Evolutionary conservation across 2,888 invertebrate genomes (phyloP).

Genomic region (Teleogryllus oceanicus): DNA sequence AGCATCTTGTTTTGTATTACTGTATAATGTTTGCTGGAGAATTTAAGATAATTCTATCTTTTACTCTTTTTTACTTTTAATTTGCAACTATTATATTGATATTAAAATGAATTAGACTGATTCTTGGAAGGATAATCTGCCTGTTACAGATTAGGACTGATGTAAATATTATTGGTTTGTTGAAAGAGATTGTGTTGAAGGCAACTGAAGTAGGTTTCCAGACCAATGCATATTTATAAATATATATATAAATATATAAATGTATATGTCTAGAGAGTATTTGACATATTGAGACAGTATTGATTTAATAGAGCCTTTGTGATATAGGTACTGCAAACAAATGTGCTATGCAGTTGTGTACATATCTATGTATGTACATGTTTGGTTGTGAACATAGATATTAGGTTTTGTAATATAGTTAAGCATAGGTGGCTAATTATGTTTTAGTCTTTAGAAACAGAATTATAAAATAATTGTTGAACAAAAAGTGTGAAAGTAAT

Average conservation of each 20-base stretch:
- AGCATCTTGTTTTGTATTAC: no score
- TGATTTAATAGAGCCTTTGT: slow-evolving; percentile 29
- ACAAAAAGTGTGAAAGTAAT: background rate
- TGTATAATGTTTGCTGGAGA: no score
- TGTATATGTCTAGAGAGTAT: slow-evolving; percentile 31
- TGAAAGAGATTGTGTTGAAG: background rate
- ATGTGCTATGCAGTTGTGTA: slow-evolving; percentile 25
- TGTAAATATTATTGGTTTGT: background rate
- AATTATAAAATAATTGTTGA: background rate
- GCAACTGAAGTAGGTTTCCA: background rate
- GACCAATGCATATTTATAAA: slow-evolving; percentile 2
- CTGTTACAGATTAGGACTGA: background rate
- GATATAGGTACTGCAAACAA: slow-evolving; percentile 28
- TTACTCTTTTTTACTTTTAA: background rate
- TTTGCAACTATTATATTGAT: background rate
- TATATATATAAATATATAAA: slow-evolving; percentile 27
- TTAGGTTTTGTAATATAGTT: slow-evolving; percentile 21
- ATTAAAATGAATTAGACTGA: background rate
- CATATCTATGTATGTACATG: slow-evolving; percentile 23
- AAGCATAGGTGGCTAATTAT: background rate
- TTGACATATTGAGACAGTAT: slow-evolving; percentile 30
- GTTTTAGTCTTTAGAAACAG: background rate
- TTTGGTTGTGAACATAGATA: slow-evolving; percentile 28
- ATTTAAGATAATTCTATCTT: background rate
- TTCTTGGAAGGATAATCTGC: background rate